Evolutionary conservation across 2,888 invertebrate species (phyloP).

Genomic region (Patella caerulea): DNA sequence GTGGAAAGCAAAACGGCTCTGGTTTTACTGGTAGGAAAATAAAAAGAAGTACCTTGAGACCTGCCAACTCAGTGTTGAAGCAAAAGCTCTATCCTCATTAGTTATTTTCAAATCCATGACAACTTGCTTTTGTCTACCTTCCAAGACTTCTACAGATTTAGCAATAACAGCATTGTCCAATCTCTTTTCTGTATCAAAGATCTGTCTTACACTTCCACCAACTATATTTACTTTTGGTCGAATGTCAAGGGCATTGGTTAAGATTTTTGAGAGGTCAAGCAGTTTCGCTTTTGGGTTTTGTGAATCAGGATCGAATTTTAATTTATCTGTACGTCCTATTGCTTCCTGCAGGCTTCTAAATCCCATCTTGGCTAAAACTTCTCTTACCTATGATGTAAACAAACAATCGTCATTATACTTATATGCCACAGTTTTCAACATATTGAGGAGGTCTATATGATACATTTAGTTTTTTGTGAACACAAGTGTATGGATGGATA

Average conservation of each 20-base stretch:
- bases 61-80: constrained; percentile 92
- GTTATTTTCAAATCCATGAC: constrained; percentile 85
- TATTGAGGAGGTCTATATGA: too few relatives aligned
- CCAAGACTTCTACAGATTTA: constrained; percentile 80
- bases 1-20: too few relatives aligned
- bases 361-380: constrained; percentile 92
- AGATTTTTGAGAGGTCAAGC: constrained; percentile 86
- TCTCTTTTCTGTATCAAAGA: constrained; percentile 70
- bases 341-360: constrained; percentile 90
- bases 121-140: constrained; percentile 80
- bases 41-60: constrained; percentile 83
- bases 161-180: constrained; percentile 75
- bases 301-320: constrained; percentile 80
- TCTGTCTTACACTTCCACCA: constrained; percentile 88
- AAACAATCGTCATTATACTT: constrained; percentile 7
- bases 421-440: too few relatives aligned
- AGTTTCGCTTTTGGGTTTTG: constrained; percentile 85
- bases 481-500: too few relatives aligned
- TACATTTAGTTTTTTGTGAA: too few relatives aligned
- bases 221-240: constrained; percentile 90
- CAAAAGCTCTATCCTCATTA: constrained; percentile 94
- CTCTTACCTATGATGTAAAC: constrained; percentile 79
- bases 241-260: constrained; percentile 91
- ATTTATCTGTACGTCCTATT: constrained; percentile 74
- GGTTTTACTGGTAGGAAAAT: too few relatives aligned